A percentile compares a stretch with the other conserved stretches of the same genome.
Conservation (phyloP, 2,888 invertebrate species). For the Biston betularia region DNA sequence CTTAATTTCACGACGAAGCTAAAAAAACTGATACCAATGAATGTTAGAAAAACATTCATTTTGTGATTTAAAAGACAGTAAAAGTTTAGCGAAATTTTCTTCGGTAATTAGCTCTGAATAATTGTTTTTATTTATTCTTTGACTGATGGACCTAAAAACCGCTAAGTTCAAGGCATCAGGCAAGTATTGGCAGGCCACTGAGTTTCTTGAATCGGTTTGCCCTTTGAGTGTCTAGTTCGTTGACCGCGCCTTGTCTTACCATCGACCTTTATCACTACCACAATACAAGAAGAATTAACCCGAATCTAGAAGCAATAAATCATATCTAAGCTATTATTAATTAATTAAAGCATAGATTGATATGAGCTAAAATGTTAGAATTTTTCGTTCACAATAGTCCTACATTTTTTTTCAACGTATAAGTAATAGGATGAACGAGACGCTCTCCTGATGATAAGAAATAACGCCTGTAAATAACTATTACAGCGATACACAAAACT, state of each 20-base stretch:
- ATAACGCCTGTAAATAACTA: too few species aligned
- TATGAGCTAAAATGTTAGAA: not conserved
- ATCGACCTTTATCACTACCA: constrained; percentile 5
- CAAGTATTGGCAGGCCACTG: not conserved
- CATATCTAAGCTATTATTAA: not conserved
- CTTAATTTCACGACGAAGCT: too few species aligned
- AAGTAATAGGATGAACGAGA: too few species aligned
- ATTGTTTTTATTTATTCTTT: not conserved
- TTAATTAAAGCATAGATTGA: not conserved
- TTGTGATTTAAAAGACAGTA: not conserved
- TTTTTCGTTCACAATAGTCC: not conserved
- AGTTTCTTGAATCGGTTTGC: constrained; percentile 9
- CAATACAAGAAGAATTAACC: not conserved
- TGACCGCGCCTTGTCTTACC: constrained; percentile 14
- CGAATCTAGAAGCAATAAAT: not conserved
- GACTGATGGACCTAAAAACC: constrained; percentile 4
- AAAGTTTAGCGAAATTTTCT: too few species aligned
- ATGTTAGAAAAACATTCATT: not conserved
- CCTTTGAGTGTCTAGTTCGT: constrained; percentile 11
- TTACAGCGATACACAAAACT: too few species aligned
- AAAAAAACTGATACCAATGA: too few species aligned
- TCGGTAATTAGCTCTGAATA: too few species aligned
- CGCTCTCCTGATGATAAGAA: too few species aligned
- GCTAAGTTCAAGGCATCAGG: constrained; percentile 14
- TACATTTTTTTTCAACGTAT: too few species aligned